Percentiles rank a stretch among this genome's conserved stretches.
Evolutionary conservation across 2,113 vertebrate species (phyloP).

Genomic region (Pagrus major): DNA sequence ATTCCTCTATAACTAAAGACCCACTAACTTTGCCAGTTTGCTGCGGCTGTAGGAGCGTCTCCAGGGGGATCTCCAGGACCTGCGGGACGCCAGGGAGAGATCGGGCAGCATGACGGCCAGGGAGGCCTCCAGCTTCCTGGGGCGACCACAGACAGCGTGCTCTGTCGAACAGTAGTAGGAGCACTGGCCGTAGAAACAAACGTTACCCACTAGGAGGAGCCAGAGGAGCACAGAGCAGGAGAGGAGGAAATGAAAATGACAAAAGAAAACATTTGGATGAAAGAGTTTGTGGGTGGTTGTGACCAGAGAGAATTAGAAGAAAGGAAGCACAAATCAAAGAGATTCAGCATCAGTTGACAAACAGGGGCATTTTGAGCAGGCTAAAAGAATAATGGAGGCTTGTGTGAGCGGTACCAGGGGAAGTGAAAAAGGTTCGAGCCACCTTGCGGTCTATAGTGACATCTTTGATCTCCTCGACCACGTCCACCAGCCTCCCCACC

Average conservation of each 20-base stretch:
- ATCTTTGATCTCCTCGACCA: conserved; percentile 87
- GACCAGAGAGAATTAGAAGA: neutral
- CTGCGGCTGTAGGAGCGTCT: conserved; percentile 91
- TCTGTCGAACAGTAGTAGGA: conserved; percentile 93
- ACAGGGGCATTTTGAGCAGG: neutral
- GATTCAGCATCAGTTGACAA: conserved; percentile 18
- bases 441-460: conserved; percentile 89
- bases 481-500: conserved; percentile 85
- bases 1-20: neutral
- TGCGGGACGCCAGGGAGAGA: conserved; percentile 82
- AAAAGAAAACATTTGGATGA: neutral
- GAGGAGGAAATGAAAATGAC: neutral
- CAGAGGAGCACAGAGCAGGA: conserved; percentile 23
- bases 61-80: conserved; percentile 90
- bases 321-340: neutral
- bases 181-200: conserved; percentile 91
- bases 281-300: conserved; percentile 1
- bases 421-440: conserved; percentile 88
- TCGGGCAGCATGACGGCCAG: conserved; percentile 89
- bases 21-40: conserved; percentile 88
- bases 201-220: conserved; percentile 83
- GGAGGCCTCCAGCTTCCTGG: conserved; percentile 86
- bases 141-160: conserved; percentile 88
- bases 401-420: conserved; percentile 79
- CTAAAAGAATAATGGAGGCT: conserved; percentile 19